These are phyloP conservation scores for Megamerina dolium DNA, from an alignment of 2,888 invertebrate genomes.

Conservation along the genomic window DNA sequence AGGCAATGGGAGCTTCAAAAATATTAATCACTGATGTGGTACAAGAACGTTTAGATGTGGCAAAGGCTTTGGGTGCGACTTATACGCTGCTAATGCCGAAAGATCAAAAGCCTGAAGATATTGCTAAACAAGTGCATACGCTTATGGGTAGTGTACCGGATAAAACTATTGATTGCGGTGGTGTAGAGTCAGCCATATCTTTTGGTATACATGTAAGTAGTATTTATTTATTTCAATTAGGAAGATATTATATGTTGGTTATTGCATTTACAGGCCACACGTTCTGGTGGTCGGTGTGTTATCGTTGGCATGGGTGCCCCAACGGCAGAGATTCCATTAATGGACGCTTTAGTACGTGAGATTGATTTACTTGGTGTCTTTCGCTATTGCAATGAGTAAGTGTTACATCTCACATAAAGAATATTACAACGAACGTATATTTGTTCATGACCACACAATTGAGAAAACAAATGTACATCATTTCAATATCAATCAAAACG, in stretches of 20 bases:
- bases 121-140: constrained; percentile 56
- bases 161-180: constrained; percentile 81
- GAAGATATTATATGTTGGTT: too few relatives aligned
- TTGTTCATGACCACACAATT: too few relatives aligned
- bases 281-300: constrained; percentile 76
- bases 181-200: constrained; percentile 71
- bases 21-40: constrained; percentile 62
- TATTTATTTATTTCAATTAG: too few relatives aligned
- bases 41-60: constrained; percentile 60
- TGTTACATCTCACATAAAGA: too few relatives aligned
- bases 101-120: constrained; percentile 54
- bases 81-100: constrained; percentile 57
- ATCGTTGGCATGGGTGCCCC: constrained; percentile 81
- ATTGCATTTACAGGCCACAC: constrained; percentile 62
- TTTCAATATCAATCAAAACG: too few relatives aligned
- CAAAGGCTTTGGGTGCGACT: constrained; percentile 73
- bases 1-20: constrained; percentile 76
- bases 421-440: too few relatives aligned
- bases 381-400: constrained; percentile 76
- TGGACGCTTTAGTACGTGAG: constrained; percentile 73
- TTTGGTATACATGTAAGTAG: constrained; percentile 65
- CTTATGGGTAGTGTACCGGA: constrained; percentile 61
- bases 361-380: constrained; percentile 89
- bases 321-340: constrained; percentile 73
- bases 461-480: too few relatives aligned